Percentiles rank a stretch among this genome's conserved stretches.
phyloP scores from a whole-genome alignment of 2,113 vertebrate species.

The Marcusenius ussheri region DNA sequence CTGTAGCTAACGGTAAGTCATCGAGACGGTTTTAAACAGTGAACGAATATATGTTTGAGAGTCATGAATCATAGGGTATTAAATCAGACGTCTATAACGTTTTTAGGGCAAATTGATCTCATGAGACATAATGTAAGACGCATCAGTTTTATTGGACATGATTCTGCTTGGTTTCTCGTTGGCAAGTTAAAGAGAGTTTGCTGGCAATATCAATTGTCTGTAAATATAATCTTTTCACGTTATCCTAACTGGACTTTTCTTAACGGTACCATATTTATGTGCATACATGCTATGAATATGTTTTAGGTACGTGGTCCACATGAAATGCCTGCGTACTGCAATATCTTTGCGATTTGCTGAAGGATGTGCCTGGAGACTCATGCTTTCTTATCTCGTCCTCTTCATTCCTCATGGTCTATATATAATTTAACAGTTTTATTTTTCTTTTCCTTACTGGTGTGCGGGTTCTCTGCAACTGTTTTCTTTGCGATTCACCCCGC shows the following conservation, averaged over 20 bases:
- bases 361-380: neutral
- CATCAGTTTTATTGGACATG: neutral
- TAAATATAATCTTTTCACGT: neutral
- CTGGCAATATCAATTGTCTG: neutral
- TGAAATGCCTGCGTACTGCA: neutral
- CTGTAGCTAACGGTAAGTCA: neutral
- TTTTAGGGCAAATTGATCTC: neutral
- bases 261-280: neutral
- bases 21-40: neutral
- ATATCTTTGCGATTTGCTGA: neutral
- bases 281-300: neutral
- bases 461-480: neutral
- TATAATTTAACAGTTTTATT: neutral
- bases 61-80: neutral
- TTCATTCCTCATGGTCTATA: neutral
- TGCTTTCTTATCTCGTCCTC: neutral
- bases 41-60: neutral
- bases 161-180: neutral
- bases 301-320: neutral
- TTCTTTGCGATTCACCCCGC: constrained; percentile 33
- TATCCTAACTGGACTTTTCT: neutral
- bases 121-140: neutral
- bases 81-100: neutral
- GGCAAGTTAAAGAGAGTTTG: constrained; percentile 5
- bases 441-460: neutral